phyloP scores from a whole-genome alignment of 2,888 invertebrate species.

The Rotaria macrura region DNA sequence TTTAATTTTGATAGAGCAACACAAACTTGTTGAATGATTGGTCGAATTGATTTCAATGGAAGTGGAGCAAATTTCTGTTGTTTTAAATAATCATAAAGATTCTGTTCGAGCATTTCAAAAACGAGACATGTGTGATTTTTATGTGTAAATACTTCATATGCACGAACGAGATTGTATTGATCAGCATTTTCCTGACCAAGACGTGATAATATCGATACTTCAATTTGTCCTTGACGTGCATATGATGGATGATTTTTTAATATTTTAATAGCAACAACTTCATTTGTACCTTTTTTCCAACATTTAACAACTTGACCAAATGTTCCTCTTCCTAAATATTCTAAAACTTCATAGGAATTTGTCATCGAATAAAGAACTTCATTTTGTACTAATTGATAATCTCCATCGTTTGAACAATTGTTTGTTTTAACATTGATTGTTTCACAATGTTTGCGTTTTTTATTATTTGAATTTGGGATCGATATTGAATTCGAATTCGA shows the following conservation, averaged over 20 bases:
- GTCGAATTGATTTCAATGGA: constrained; percentile 92
- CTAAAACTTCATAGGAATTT: constrained; percentile 80
- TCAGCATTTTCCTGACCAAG: constrained; percentile 51
- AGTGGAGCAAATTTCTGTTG: constrained; percentile 98
- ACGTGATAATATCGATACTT: constrained; percentile 60
- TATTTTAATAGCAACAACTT: constrained; percentile 99
- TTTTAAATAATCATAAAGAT: constrained; percentile 97
- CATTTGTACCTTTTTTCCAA: constrained; percentile 99
- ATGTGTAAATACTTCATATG: constrained; percentile 98
- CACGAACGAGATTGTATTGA: constrained; percentile 93
- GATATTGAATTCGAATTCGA: not conserved
- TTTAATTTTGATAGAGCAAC: constrained; percentile 70
- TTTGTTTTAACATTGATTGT: not conserved
- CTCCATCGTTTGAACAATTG: constrained; percentile 62
- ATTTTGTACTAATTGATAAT: constrained; percentile 95
- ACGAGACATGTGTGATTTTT: constrained; percentile 98
- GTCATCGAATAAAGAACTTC: constrained; percentile 91
- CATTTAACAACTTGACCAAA: constrained; percentile 98
- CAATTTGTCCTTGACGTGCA: constrained; percentile 98
- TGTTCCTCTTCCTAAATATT: constrained; percentile 96
- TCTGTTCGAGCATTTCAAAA: constrained; percentile 99
- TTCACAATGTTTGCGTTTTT: constrained; percentile 1
- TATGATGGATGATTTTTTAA: constrained; percentile 99
- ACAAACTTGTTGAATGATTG: constrained; percentile 92
- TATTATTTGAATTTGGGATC: not conserved